These are phyloP conservation scores for Cerastis leucographa DNA, from an alignment of 2,888 invertebrate genomes.

Conservation along the genomic window DNA sequence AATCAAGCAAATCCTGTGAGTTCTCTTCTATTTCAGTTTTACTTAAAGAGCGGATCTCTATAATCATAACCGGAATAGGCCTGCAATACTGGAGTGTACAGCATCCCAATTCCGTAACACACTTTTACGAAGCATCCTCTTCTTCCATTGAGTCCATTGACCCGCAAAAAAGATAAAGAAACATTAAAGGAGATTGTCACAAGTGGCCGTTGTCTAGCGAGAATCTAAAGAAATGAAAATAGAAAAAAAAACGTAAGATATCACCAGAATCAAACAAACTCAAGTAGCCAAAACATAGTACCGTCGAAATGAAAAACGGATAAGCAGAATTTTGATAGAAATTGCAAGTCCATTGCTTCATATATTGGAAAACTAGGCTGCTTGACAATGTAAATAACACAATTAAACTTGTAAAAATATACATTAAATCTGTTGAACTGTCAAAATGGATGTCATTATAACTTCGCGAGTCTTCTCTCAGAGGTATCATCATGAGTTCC, in stretches of 20 bases:
- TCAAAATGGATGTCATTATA: background rate
- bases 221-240: background rate
- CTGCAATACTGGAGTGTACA: no score
- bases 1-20: background rate
- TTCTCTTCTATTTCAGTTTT: background rate
- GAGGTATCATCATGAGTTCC: background rate
- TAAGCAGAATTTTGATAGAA: background rate
- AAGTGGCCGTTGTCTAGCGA: background rate
- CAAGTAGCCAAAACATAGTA: background rate
- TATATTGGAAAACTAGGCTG: background rate
- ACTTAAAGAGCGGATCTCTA: background rate
- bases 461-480: accelerated
- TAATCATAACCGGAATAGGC: no score
- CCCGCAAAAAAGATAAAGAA: background rate
- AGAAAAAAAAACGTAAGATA: no score
- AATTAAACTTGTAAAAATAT: no score
- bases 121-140: no score
- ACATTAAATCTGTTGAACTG: background rate
- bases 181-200: no score
- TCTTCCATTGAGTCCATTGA: background rate
- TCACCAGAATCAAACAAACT: background rate
- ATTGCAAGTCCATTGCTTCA: background rate
- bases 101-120: no score
- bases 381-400: background rate
- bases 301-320: background rate